A percentile compares a stretch with the other conserved stretches of the same genome.
Conservation (phyloP, 2,113 vertebrate species). For the Mormyrus iriodes region DNA sequence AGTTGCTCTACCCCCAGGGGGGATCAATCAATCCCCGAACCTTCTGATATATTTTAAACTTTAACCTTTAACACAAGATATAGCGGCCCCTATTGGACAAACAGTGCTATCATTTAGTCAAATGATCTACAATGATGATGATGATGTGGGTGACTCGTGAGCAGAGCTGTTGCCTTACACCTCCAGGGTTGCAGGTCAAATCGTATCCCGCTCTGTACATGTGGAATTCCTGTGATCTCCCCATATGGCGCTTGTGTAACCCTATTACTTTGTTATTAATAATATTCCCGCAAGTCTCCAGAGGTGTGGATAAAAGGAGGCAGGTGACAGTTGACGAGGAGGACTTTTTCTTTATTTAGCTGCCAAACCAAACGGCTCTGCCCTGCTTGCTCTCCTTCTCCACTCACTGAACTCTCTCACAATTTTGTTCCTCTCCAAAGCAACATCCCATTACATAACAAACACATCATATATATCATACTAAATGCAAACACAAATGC, state of each 20-base stretch:
- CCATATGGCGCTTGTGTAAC: not conserved
- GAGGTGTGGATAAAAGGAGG: not conserved
- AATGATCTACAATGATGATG: not conserved
- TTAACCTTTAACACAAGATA: no score
- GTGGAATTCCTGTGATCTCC: not conserved
- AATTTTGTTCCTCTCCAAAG: not conserved
- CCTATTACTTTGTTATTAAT: not conserved
- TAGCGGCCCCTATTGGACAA: no score
- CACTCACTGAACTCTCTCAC: no score
- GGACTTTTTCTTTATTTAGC: not conserved
- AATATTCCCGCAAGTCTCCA: not conserved
- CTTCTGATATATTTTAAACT: no score
- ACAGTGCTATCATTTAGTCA: no score
- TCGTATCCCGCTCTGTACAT: not conserved
- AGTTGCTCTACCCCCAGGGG: no score
- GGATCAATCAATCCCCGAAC: no score
- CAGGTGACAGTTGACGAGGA: not conserved
- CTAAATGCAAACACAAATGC: not conserved
- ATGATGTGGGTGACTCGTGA: not conserved
- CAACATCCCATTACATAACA: not conserved
- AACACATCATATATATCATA: not conserved
- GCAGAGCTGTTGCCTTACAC: not conserved
- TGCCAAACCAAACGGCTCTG: not conserved
- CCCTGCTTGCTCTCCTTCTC: not conserved
- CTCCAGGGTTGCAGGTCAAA: not conserved